These are phyloP conservation scores for Camponotus floridanus DNA, from an alignment of 1,140 invertebrate genomes.

Conservation along the genomic window DNA sequence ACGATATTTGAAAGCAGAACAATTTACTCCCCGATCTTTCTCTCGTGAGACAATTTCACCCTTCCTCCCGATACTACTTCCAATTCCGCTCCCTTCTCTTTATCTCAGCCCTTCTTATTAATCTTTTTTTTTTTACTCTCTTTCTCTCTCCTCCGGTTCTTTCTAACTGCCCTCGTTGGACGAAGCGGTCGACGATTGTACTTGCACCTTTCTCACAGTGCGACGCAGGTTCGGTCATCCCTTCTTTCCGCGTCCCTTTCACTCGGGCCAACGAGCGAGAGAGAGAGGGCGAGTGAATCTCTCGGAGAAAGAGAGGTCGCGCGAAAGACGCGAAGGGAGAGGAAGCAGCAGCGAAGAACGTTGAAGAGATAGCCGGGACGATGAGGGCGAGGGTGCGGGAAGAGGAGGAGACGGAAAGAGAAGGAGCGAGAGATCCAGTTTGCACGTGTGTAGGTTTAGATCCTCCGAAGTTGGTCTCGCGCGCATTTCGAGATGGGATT, in stretches of 20 bases:
- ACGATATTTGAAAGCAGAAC: neutral
- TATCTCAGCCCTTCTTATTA: neutral
- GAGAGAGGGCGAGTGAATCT: slow-evolving; percentile 46
- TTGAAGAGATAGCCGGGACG: neutral
- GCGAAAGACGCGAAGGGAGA: slow-evolving; percentile 28
- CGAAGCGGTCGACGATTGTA: slow-evolving; percentile 66
- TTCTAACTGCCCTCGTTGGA: slow-evolving; percentile 59
- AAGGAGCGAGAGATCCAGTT: slow-evolving; percentile 75
- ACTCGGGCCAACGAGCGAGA: slow-evolving; percentile 64
- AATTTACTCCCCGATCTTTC: neutral
- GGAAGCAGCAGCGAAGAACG: neutral
- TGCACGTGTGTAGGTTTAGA: slow-evolving; percentile 73
- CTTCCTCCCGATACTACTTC: slow-evolving; percentile 23
- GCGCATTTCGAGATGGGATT: slow-evolving; percentile 70
- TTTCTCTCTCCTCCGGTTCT: slow-evolving; percentile 14
- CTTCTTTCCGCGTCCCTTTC: slow-evolving; percentile 79
- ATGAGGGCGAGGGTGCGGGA: neutral
- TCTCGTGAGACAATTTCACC: slow-evolving; percentile 61
- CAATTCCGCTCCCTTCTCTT: neutral
- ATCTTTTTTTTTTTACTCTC: neutral
- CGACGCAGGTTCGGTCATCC: slow-evolving; percentile 71
- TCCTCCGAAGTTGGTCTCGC: slow-evolving; percentile 69
- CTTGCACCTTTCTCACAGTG: slow-evolving; percentile 80
- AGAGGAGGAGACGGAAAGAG: slow-evolving; percentile 67
- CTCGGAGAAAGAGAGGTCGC: slow-evolving; percentile 55